Evolutionary conservation across 2,888 invertebrate genomes (phyloP).

Genomic region (Parnassius mnemosyne): DNA sequence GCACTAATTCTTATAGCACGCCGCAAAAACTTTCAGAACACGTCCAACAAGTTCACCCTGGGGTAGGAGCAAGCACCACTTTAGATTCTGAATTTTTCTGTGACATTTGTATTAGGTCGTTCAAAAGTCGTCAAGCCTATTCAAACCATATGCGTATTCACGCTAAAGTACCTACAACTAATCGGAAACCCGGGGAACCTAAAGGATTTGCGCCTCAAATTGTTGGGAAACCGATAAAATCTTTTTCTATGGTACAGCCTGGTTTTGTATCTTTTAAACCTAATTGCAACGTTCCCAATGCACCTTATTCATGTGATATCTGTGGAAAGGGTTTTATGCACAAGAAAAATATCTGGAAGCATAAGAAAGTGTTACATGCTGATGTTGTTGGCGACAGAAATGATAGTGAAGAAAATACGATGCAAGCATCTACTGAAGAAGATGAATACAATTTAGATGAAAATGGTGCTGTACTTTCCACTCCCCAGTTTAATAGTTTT

Average conservation of each 20-base stretch:
- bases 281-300: conserved; percentile 68
- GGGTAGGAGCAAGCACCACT: conserved; percentile 45
- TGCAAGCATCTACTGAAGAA: conserved; percentile 76
- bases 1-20: conserved; percentile 82
- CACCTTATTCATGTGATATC: conserved; percentile 81
- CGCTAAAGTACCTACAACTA: conserved; percentile 74
- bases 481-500: conserved; percentile 76
- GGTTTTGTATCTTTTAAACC: conserved; percentile 62
- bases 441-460: conserved; percentile 72
- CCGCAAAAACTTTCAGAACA: conserved; percentile 81
- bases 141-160: conserved; percentile 80
- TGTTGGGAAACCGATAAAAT: conserved; percentile 68
- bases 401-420: conserved; percentile 75
- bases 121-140: conserved; percentile 79
- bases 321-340: conserved; percentile 83
- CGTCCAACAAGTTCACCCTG: conserved; percentile 74
- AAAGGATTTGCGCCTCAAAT: conserved; percentile 69
- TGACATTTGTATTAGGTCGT: conserved; percentile 80
- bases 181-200: conserved; percentile 63
- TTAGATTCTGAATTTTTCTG: conserved; percentile 74
- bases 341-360: conserved; percentile 79
- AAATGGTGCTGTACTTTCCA: conserved; percentile 65
- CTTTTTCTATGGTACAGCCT: conserved; percentile 58
- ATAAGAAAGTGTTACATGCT: conserved; percentile 76
- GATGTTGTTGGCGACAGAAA: conserved; percentile 68